Base-by-base conservation (phyloP, 2,113 vertebrate species). In the Pangasianodon hypophthalmus region DNA sequence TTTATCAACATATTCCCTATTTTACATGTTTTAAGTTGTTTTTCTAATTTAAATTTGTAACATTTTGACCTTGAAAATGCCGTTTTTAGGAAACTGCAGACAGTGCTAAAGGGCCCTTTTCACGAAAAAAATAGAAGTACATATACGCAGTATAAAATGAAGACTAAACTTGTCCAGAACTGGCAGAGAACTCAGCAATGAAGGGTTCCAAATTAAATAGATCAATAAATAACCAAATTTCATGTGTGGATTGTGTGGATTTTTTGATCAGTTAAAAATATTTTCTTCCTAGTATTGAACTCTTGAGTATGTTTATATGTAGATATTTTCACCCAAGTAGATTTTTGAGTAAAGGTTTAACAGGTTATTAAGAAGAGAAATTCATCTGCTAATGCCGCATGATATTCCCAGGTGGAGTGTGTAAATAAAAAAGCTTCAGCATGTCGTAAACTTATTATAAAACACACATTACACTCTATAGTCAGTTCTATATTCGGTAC, bases 371-470 rank as follows among this genome's bases (percentile, higher is more conserved):
- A 81, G 14, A 52, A 81, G 75, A 5, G 11, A 29, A 50, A 29
- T 29, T 50, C 75, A 80, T 50, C 41, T 50, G 16, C 32, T 58
- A 1, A 83, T 83, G 18, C 19, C 41, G 4, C 5, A 18, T 41
- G 10, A 58, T 83, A 26, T 29, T 52, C 4, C 13, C 13, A n/a
- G 13, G 26, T n/a, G 26, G 10, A 14, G 75, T 79, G 24, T 79
- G 3, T 82, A 82, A 82, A 52, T 80, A n/a, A n/a, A 52, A 52
- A 80, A 52, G 77, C 46, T 52, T 80, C 89, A 85, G 86, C 90
- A 88, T 87, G 91, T 83, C 82, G 92, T 95, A 95, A 96, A 94
- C 93, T 92, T 93, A 94, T 95, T 50, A 81, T 24, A 67, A 77
- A 58, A 44, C 92, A 92, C 92, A 92, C 84, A 89, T 90, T 92